Evolutionary conservation across 1,140 invertebrate genomes (phyloP).

Genomic region (Hyphantria cunea): DNA sequence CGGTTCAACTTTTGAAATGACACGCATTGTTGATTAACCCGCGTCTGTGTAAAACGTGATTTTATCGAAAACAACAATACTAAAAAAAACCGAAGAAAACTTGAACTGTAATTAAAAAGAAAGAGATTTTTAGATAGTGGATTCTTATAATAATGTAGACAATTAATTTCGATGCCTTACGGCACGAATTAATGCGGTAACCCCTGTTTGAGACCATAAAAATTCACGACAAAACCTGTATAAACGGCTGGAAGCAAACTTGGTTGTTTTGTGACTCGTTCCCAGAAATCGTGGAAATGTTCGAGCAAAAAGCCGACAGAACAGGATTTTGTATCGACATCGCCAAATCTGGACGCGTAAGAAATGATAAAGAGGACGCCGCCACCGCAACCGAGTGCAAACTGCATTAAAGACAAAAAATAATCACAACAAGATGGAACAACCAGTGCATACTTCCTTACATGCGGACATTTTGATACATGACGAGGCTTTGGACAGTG

Average conservation of each 20-base stretch:
- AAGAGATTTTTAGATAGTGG: conserved; percentile 4
- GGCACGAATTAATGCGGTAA: conserved; percentile 64
- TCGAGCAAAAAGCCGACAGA: conserved; percentile 71
- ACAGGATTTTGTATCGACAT: conserved; percentile 77
- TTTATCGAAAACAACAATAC: conserved; percentile 12
- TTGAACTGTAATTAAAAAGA: too few species aligned
- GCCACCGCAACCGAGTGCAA: conserved; percentile 40
- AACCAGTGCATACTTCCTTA: conserved; percentile 41
- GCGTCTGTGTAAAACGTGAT: conserved; percentile 20
- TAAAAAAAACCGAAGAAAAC: conserved; percentile 1
- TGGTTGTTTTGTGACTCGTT: conserved; percentile 69
- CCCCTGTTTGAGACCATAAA: conserved; percentile 67
- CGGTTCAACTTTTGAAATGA: conserved; percentile 51
- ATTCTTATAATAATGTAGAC: conserved; percentile 21
- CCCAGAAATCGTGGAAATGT: conserved; percentile 77
- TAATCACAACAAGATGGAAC: conserved; percentile 48
- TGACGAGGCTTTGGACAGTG: conserved; percentile 10
- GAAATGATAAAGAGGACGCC: conserved; percentile 74
- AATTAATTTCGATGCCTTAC: conserved; percentile 51
- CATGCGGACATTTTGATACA: conserved; percentile 30
- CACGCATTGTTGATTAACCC: conserved; percentile 39
- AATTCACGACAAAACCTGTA: conserved; percentile 79
- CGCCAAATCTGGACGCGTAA: conserved; percentile 78
- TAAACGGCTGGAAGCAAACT: conserved; percentile 74
- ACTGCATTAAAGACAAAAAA: conserved; percentile 41